phyloP scores from a whole-genome alignment of 2,888 invertebrate species.

The Teinopalpus imperialis region DNA sequence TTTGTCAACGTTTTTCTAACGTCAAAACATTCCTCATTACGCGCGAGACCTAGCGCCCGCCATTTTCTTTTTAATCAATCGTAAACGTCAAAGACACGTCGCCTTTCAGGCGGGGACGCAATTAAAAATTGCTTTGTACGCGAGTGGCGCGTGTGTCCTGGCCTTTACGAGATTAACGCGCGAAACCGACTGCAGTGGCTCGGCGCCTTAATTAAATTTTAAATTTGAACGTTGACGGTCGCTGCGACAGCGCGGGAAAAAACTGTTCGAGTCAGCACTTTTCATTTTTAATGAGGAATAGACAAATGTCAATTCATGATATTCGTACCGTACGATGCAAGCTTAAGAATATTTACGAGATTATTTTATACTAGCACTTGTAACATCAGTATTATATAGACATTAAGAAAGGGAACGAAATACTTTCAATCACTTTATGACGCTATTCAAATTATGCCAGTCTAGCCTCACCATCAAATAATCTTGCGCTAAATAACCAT shows the following conservation, averaged over 20 bases:
- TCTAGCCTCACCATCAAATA: too few species aligned
- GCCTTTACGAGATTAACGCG: constrained; percentile 66
- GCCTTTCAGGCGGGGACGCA: constrained; percentile 54
- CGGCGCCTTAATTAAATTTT: constrained; percentile 65
- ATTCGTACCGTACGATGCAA: not conserved
- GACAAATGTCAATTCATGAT: constrained; percentile 1
- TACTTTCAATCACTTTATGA: too few species aligned
- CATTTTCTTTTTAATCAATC: constrained; percentile 40
- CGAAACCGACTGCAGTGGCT: constrained; percentile 50
- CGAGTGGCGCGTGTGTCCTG: constrained; percentile 49
- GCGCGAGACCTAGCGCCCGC: constrained; percentile 17
- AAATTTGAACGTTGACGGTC: constrained; percentile 59
- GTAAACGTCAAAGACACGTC: constrained; percentile 58
- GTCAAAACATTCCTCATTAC: constrained; percentile 29
- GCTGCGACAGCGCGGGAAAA: constrained; percentile 37
- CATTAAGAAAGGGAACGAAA: too few species aligned
- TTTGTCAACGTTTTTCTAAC: constrained; percentile 7
- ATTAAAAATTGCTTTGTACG: constrained; percentile 75
- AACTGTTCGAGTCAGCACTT: constrained; percentile 42
- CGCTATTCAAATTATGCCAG: too few species aligned
- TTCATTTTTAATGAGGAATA: constrained; percentile 27
- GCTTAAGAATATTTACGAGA: too few species aligned
- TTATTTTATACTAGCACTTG: too few species aligned
- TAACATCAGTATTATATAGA: too few species aligned
- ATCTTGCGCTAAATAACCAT: too few species aligned